Conservation (phyloP, 2,888 invertebrate species). For the Artemia sinica region DNA sequence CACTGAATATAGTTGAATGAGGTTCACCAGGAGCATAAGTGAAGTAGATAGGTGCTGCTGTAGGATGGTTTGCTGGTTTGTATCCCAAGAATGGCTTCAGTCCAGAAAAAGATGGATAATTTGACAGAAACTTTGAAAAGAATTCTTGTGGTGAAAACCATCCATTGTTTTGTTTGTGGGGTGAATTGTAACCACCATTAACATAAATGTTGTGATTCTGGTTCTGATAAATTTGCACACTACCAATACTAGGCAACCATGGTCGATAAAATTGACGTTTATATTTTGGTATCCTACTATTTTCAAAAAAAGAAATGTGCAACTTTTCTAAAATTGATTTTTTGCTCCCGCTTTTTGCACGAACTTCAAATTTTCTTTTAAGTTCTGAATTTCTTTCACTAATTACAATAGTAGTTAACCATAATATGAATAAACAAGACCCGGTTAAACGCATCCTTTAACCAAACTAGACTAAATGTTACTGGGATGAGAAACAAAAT, state of each 20-base stretch:
- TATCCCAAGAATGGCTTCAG: slow-evolving; percentile 1
- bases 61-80: not conserved
- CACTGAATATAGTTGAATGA: not conserved
- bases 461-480: slow-evolving; percentile 7
- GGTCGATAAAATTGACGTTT: slow-evolving; percentile 3
- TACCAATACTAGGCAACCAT: slow-evolving; percentile 7
- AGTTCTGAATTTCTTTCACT: not conserved
- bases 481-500: not conserved
- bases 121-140: not conserved
- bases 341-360: not conserved
- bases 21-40: not conserved
- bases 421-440: not conserved
- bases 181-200: not conserved
- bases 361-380: not conserved
- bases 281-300: not conserved
- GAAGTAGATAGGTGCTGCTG: not conserved
- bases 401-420: not conserved
- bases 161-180: not conserved
- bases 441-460: slow-evolving; percentile 10
- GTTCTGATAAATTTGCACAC: slow-evolving; percentile 7
- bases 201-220: slow-evolving; percentile 7
- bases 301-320: not conserved
- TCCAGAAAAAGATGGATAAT: not conserved
- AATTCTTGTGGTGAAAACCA: not conserved
- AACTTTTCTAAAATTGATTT: not conserved